Evolutionary conservation across 2,888 invertebrate species (phyloP), one percentile per base, ranked within the genome.

Genomic region (Ypsolopha sequella): DNA sequence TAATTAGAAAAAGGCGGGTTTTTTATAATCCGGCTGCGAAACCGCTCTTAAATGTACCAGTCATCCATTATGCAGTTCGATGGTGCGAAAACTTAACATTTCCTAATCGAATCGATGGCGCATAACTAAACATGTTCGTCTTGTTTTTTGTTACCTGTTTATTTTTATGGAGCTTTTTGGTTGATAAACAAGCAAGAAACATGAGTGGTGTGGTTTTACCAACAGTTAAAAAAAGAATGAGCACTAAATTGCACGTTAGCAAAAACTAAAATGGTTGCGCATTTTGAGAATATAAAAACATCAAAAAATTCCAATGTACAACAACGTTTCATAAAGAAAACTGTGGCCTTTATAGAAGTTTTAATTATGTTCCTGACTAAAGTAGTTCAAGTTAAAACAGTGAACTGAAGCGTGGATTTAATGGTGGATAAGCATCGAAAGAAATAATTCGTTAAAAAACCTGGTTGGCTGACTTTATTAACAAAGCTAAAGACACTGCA

Each of bases 121-220:
- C 59, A 59, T 60, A 58, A 55, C 58, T 55, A 60, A 59, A 55
- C 52, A 46, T 43, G 53, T 52, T 50, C 41, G 33, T 52, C 24
- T 24, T 24, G 24, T 24, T 24, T 24, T 24, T 62, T 64, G 60
- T 60, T 61, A 52, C 53, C 13, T 44, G 10, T 8, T 11, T 44
- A 24, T 24, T 49, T 13, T 41, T 41, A 38, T 14, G 41, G 14
- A 10, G 4, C 9, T 24, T 8, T 10, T 11, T 36, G 6, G 43
- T 11, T 1, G 13, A 3, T 36, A 38, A 48, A 48, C 13, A 9
- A 34, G 11, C 8, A 38, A 33, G 38, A 24, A 13, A 13, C 11
- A 13, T 41, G 14, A 41, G 8, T 41, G 41, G 6, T 24, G 24
- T 6, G 7, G 10, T 24, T 24, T 24, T 24, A 24, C 24, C 44